Conservation (phyloP, 2,113 vertebrate genomes). For the Megalops atlanticus region DNA sequence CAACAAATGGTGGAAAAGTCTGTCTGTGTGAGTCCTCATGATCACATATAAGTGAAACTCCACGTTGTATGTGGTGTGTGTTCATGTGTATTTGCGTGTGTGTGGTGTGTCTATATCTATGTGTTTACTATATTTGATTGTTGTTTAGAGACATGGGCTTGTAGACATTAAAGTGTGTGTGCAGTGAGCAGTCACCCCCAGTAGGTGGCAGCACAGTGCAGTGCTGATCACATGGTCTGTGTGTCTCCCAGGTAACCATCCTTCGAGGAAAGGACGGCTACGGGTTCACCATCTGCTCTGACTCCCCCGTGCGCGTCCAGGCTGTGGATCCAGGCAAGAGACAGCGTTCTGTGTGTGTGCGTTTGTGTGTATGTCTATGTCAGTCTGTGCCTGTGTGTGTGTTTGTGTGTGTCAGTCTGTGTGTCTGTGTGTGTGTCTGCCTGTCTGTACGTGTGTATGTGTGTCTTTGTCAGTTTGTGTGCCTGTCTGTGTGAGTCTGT, state of each 20-base stretch:
- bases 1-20: not conserved
- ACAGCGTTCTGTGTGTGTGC: slow-evolving; percentile 16
- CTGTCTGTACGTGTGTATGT: not conserved
- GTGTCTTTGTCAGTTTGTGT: not conserved
- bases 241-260: slow-evolving; percentile 82
- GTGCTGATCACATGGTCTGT: slow-evolving; percentile 19
- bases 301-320: slow-evolving; percentile 92
- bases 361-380: slow-evolving; percentile 20
- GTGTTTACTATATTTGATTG: not conserved
- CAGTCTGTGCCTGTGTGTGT: slow-evolving; percentile 9
- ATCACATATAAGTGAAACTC: not conserved
- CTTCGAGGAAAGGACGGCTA: slow-evolving; percentile 88
- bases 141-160: not conserved
- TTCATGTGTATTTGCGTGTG: not conserved
- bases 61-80: not conserved
- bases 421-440: not conserved
- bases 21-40: not conserved
- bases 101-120: not conserved
- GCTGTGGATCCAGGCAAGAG: slow-evolving; percentile 89
- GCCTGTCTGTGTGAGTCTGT: not conserved
- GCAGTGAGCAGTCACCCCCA: not conserved
- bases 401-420: slow-evolving; percentile 8
- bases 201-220: not conserved
- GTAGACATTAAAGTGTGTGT: not conserved
- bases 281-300: slow-evolving; percentile 95